Evolutionary conservation across 1,140 invertebrate species (phyloP).

Genomic region (Drosophila triauraria): DNA sequence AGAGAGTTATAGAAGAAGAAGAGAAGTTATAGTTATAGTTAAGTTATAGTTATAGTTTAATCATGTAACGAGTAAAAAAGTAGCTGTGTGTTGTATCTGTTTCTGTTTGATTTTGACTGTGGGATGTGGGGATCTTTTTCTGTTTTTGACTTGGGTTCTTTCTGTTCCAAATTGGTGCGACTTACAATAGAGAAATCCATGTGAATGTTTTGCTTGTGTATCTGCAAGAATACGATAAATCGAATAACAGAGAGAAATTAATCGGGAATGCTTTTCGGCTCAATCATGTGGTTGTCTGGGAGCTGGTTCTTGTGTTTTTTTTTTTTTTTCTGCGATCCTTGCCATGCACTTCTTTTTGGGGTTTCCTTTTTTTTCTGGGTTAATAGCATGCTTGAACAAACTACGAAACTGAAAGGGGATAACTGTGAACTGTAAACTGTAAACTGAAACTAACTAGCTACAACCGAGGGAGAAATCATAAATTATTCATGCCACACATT

Average conservation of each 20-base stretch:
- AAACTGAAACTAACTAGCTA: conserved; percentile 22
- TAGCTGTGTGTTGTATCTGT: conserved; percentile 45
- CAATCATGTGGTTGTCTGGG: conserved; percentile 46
- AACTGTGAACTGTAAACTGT: conserved; percentile 4
- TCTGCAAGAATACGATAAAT: conserved; percentile 84
- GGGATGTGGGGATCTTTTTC: conserved; percentile 44
- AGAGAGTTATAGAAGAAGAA: conserved; percentile 27
- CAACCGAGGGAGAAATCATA: conserved; percentile 68
- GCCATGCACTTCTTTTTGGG: conserved; percentile 40
- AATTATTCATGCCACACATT: conserved; percentile 76
- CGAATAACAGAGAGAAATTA: conserved; percentile 77
- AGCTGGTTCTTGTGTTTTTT: conserved; percentile 33
- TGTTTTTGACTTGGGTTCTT: conserved; percentile 41
- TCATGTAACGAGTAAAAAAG: conserved; percentile 35
- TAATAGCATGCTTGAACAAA: conserved; percentile 40
- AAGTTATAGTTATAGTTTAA: conserved; percentile 13
- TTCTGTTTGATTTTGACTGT: conserved; percentile 41
- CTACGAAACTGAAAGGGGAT: conserved; percentile 37
- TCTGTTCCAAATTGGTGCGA: conserved; percentile 72
- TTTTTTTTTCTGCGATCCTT: conserved; percentile 28
- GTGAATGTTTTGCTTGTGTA: conserved; percentile 84
- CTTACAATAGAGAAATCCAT: conserved; percentile 84
- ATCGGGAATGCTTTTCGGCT: conserved; percentile 58
- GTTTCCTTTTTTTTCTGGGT: conserved; percentile 15
- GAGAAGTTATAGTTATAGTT: conserved; percentile 26